Evolutionary conservation across 2,113 vertebrate species (phyloP).

Genomic region (Mustelus asterias): DNA sequence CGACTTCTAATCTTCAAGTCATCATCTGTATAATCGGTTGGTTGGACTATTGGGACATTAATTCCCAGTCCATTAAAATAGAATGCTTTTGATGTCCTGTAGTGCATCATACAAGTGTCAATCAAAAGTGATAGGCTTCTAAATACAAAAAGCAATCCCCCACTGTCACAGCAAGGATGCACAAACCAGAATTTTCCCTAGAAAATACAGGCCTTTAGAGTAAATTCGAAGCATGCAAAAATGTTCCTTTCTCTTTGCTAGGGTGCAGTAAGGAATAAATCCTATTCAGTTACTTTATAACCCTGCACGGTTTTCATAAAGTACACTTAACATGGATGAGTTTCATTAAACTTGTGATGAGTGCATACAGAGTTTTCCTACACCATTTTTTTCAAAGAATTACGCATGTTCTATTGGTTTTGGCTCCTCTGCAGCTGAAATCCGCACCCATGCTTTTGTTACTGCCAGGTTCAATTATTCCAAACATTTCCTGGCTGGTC

Average conservation of each 20-base stretch:
- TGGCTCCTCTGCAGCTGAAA: background rate
- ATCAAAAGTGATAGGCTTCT: constrained; percentile 23
- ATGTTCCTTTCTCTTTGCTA: no score
- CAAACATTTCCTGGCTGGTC: background rate
- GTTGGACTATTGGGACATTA: constrained; percentile 26
- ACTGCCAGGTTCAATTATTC: background rate
- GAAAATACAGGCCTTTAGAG: background rate
- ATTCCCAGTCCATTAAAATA: constrained; percentile 36
- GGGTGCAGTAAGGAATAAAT: background rate
- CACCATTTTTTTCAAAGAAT: background rate
- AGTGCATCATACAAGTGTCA: constrained; percentile 32
- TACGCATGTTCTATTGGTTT: background rate
- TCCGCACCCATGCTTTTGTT: background rate
- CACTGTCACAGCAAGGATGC: background rate
- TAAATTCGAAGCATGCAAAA: background rate
- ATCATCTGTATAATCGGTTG: constrained; percentile 12
- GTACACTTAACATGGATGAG: background rate
- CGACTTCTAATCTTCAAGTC: constrained; percentile 31
- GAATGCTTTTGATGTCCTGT: constrained; percentile 1
- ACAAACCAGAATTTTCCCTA: background rate
- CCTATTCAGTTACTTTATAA: background rate
- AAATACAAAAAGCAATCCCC: background rate
- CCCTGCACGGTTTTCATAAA: background rate
- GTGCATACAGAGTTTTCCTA: background rate
- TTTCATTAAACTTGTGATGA: background rate